Base-by-base conservation (phyloP, 2,888 invertebrate genomes). In the Lasioglossum villosulum region DNA sequence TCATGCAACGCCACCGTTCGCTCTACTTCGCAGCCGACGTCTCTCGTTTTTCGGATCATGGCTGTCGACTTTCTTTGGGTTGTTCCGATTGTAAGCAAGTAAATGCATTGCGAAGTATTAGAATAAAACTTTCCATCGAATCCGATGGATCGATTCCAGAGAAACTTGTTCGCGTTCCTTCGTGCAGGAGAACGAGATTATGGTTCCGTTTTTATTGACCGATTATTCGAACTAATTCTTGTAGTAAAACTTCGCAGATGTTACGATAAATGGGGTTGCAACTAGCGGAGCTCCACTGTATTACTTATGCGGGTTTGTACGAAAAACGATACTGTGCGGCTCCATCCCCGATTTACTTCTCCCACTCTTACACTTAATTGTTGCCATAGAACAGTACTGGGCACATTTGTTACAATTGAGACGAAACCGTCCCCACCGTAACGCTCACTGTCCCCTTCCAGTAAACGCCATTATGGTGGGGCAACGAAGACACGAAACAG, bases 51-150 rank as follows among this genome's bases (percentile, higher is more conserved):
- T n/a, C 19, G 37, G 10, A 34, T 23, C 37, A 0, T 23, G 23
- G 23, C 37, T 37, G 19, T 68, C 37, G 68, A 68, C 68, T 68
- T 68, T 68, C 68, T 12, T 68, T 68, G 68, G n/a, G 34, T 68
- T 12, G 4, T 8, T 19, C 37, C 10, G 56, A n/a, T 12, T 4
- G 12, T 1, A 4, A 68, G 37, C 37, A 23, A 0, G 42, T 68
- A 45, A 78, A 81, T 42, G 4, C 63, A 63, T 63, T 16, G 59
- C 68, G 39, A 75, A 80, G 75, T 39, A 37, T 45, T 8, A 6
- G 59, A 71, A 71, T 63, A 37, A 72, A 72, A 79, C 42, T 73
- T 82, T 52, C 39, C 66, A 10, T n/a, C 39, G 80, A 8, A 48
- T 30, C 5, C 14, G 14, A 63, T 19, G 6, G 2, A 34, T 30